Evolutionary conservation across 1,140 invertebrate species (phyloP), one percentile per base, ranked within the genome.

Genomic region (Danaus melanippus): DNA sequence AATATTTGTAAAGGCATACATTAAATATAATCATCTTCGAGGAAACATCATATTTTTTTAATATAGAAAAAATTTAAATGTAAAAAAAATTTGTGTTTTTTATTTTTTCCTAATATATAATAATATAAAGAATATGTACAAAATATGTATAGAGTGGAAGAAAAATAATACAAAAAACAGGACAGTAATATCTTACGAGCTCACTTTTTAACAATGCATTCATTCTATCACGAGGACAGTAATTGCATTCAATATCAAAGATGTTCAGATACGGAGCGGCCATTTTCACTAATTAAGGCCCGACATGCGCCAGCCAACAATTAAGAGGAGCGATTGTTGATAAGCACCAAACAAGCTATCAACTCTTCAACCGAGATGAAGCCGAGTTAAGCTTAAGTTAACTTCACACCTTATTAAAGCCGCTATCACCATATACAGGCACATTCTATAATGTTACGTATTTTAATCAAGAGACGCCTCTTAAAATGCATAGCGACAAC

Each of bases 261-360:
- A 84, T 84, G 58, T 56, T 55, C 63, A 46, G 81, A 86, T 83
- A 86, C 56, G 58, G 68, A 46, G 49, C 64, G 71, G 68, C 71
- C 76, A 83, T 83, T 81, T 84, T 83, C 79, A 78, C 79, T 86
- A 86, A 86, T 86, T 86, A 86, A 86, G 67, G 66, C 58, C 66
- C 62, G 60, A 84, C 80, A 83, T 82, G 79, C 76, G 65, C 72
- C 58, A 54, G 53, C 62, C 62, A 71, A 79, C 79, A 86, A 82
- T 84, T 82, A 84, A 81, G 76, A 77, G 70, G 71, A 74, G 55
- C 70, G 83, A 86, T 86, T 54, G 65, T 69, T 69, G 83, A 86
- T 86, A 86, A 84, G 69, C 65, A 51, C 55, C 67, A 61, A 67
- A 62, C 64, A 55, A 65, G 54, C 69, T 71, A 77, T 79, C 79